Percentiles rank a stretch among this genome's conserved stretches.
Conservation (phyloP, 2,113 vertebrate species). For the Pelobates fuscus region DNA sequence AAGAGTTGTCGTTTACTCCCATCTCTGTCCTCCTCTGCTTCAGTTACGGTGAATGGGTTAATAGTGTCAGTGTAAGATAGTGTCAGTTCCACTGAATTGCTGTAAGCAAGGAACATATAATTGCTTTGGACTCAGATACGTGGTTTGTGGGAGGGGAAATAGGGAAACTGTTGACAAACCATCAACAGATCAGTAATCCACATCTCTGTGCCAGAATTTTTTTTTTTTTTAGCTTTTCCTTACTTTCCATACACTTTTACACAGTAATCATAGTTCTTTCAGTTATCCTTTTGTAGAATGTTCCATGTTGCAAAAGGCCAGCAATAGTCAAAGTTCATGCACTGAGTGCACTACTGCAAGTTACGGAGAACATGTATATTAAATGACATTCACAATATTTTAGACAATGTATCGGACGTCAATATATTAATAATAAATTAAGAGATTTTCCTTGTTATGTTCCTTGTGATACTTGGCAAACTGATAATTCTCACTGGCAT, state of each 20-base stretch:
- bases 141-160: slow-evolving; percentile 18
- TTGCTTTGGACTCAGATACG: background rate
- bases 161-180: slow-evolving; percentile 29
- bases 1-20: too few species aligned
- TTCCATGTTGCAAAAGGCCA: background rate
- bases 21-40: background rate
- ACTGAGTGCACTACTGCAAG: too few species aligned
- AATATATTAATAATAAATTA: too few species aligned
- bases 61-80: background rate
- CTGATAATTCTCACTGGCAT: too few species aligned
- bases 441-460: too few species aligned
- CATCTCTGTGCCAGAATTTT: slow-evolving; percentile 27
- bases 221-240: slow-evolving; percentile 24
- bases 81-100: background rate
- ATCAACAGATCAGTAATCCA: slow-evolving; percentile 21
- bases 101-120: slow-evolving; percentile 28
- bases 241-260: slow-evolving; percentile 7
- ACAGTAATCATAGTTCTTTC: slow-evolving; percentile 22
- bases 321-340: too few species aligned
- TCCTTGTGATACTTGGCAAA: too few species aligned
- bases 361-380: too few species aligned
- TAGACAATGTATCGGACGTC: too few species aligned
- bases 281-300: background rate
- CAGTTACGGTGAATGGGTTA: background rate
- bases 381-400: too few species aligned